Evolutionary conservation across 2,113 vertebrate genomes (phyloP).

Genomic region (Phaethon lepturus): DNA sequence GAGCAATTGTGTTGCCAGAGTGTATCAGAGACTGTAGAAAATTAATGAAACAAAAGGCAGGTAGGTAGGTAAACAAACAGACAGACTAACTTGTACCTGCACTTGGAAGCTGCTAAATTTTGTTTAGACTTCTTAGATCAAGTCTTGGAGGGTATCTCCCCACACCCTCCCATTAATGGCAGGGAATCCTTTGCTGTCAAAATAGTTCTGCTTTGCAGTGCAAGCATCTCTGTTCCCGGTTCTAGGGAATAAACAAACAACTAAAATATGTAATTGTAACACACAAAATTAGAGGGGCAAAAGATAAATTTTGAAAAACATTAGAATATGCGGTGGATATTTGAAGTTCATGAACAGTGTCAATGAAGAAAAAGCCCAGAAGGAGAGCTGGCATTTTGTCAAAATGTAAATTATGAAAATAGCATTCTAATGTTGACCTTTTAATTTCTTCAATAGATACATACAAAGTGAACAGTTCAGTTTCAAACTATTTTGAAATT

Average conservation of each 20-base stretch:
- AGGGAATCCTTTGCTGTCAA: not conserved
- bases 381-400: not conserved
- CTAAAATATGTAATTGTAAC: not conserved
- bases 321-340: not conserved
- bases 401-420: conserved; percentile 15
- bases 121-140: not conserved
- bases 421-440: not conserved
- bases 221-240: not conserved
- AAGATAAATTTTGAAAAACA: not conserved
- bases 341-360: not conserved
- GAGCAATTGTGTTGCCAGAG: not conserved
- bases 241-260: not conserved
- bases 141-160: not conserved
- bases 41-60: not conserved
- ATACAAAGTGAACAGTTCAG: not conserved
- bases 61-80: not conserved
- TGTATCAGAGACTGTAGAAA: not conserved
- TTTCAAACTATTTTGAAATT: not conserved
- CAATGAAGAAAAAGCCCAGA: not conserved
- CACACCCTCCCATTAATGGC: fast-evolving
- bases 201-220: not conserved
- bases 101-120: not conserved
- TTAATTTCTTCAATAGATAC: not conserved
- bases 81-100: not conserved
- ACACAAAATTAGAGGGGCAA: not conserved